These are phyloP conservation scores for Neoitamus cyanurus DNA, from an alignment of 2,888 invertebrate genomes.

Conservation along the genomic window DNA sequence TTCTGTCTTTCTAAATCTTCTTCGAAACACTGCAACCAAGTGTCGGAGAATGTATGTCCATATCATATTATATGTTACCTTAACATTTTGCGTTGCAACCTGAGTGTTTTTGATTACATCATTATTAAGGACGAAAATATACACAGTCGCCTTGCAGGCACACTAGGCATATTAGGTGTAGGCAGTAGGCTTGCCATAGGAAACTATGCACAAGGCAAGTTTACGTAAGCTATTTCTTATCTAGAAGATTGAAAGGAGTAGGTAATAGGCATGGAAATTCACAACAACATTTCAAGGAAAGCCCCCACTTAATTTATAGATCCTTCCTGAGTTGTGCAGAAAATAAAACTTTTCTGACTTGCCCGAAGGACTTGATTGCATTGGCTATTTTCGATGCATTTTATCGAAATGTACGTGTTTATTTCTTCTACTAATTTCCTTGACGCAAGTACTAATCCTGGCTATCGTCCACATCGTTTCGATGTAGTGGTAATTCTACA, in stretches of 20 bases:
- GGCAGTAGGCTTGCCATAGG: neutral
- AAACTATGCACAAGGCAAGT: no score
- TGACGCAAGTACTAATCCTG: neutral
- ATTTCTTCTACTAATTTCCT: neutral
- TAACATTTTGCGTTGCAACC: no score
- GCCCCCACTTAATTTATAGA: neutral
- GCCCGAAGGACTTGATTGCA: neutral
- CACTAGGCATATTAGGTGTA: neutral
- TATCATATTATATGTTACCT: no score
- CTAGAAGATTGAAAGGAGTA: neutral
- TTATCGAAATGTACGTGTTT: neutral
- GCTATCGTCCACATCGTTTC: neutral
- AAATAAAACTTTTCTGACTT: neutral
- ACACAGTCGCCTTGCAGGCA: no score
- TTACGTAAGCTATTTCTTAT: neutral
- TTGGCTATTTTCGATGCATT: neutral
- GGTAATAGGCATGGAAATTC: neutral
- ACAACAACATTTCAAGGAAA: neutral
- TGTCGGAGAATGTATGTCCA: no score
- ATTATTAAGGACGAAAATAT: no score
- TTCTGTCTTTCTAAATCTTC: no score
- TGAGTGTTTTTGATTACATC: no score
- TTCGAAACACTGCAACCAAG: no score
- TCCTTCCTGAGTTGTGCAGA: neutral
- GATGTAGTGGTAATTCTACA: slow-evolving; percentile 5